Percentiles rank a stretch among this genome's conserved stretches.
These are phyloP conservation scores for Lacerta bilineata DNA, from an alignment of 2,797 vertebrate species.

Conservation along the genomic window DNA sequence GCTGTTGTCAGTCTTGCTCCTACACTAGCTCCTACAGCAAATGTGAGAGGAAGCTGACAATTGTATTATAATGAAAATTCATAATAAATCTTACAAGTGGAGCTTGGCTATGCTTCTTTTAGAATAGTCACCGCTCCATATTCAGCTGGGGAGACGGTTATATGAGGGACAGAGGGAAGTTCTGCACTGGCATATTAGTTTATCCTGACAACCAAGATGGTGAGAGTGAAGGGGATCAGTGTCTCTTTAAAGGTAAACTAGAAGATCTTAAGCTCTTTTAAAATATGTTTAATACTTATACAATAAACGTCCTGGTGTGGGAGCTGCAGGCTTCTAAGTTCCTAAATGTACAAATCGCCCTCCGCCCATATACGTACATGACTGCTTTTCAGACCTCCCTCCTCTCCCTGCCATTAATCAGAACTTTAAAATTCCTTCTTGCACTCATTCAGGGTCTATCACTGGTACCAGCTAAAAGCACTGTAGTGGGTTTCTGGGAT, in stretches of 20 bases:
- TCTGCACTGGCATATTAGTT: neutral
- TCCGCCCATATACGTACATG: neutral
- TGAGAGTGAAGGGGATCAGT: too few species aligned
- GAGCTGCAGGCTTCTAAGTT: neutral
- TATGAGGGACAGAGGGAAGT: neutral
- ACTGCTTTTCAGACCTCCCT: neutral
- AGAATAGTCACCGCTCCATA: neutral
- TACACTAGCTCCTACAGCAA: neutral
- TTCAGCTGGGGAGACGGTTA: neutral
- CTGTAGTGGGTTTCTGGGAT: neutral
- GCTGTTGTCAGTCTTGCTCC: too few species aligned
- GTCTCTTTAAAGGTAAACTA: neutral
- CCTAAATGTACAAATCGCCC: neutral
- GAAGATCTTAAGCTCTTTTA: neutral
- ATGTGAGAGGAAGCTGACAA: neutral
- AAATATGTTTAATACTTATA: neutral
- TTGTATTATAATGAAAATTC: too few species aligned
- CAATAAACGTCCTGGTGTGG: neutral
- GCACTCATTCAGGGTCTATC: neutral
- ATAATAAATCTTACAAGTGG: neutral
- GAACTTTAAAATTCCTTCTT: neutral
- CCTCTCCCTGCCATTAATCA: too few species aligned
- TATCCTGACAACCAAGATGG: neutral
- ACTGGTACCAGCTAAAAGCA: neutral
- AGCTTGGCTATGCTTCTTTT: neutral